phyloP scores from a whole-genome alignment of 1,140 invertebrate species.

The Aporrectodea caliginosa region DNA sequence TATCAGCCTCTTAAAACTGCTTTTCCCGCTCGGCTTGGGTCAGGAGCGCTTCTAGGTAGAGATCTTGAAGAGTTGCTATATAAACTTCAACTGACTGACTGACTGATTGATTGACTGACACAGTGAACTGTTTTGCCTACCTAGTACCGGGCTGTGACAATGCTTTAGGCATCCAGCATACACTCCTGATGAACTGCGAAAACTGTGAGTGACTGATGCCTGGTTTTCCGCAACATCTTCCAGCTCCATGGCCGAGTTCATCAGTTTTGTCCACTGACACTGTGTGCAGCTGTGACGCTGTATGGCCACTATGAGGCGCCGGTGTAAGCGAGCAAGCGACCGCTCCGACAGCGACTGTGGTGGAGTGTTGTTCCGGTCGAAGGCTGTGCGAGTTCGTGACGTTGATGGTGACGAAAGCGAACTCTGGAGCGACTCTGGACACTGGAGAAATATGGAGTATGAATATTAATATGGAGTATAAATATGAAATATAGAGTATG shows the following conservation, averaged over 20 bases:
- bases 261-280: conserved; percentile 83
- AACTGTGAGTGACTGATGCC: conserved; percentile 63
- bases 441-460: no score
- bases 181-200: conserved; percentile 46
- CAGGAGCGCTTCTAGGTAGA: no score
- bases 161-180: conserved; percentile 29
- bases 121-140: no score
- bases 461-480: no score
- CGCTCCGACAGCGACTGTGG: conserved; percentile 62
- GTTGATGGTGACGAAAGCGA: conserved; percentile 27
- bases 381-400: conserved; percentile 47
- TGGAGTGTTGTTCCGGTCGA: conserved; percentile 62
- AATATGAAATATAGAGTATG: background rate
- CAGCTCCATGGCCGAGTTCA: conserved; percentile 68
- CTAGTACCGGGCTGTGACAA: conserved; percentile 45
- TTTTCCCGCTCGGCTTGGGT: no score
- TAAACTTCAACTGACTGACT: no score
- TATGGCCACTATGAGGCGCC: conserved; percentile 58
- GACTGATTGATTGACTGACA: no score
- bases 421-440: conserved; percentile 50
- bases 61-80: no score
- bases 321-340: conserved; percentile 68
- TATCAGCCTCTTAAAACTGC: no score
- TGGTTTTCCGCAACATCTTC: conserved; percentile 84
- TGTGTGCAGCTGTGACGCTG: conserved; percentile 66